These are phyloP conservation scores for Phocoena sinus DNA, from an alignment of 2,113 vertebrate genomes.

Conservation along the genomic window DNA sequence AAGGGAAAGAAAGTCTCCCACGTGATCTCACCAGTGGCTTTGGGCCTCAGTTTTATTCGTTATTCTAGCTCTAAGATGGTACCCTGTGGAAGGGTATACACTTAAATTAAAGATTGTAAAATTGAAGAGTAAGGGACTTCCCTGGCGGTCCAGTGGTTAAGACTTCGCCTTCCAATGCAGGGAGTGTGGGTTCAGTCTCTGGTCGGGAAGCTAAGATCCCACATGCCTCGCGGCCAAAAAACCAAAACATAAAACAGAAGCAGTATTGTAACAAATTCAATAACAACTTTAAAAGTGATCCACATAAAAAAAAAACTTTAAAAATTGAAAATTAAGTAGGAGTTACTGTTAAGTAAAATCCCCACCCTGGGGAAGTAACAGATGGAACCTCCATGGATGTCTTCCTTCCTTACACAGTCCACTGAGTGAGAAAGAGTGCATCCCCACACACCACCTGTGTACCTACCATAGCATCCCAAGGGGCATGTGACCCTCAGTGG, in stretches of 20 bases:
- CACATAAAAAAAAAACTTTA: too few species aligned
- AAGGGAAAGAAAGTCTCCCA: not conserved
- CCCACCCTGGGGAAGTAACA: not conserved
- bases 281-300: too few species aligned
- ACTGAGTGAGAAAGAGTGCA: not conserved
- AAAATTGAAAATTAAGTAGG: not conserved
- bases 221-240: too few species aligned
- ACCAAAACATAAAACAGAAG: too few species aligned
- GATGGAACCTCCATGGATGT: not conserved
- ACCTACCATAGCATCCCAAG: not conserved
- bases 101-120: not conserved
- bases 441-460: not conserved
- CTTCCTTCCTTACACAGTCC: not conserved
- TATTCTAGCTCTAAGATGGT: not conserved
- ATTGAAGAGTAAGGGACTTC: not conserved
- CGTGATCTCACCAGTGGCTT: not conserved
- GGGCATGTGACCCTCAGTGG: not conserved
- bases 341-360: not conserved
- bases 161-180: too few species aligned
- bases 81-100: not conserved
- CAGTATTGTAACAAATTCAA: too few species aligned
- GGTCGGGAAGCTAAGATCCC: too few species aligned
- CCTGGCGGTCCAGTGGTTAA: too few species aligned
- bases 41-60: not conserved
- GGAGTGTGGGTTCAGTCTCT: too few species aligned